Evolutionary conservation across 2,888 invertebrate genomes (phyloP).

Genomic region (Tipula confusa): DNA sequence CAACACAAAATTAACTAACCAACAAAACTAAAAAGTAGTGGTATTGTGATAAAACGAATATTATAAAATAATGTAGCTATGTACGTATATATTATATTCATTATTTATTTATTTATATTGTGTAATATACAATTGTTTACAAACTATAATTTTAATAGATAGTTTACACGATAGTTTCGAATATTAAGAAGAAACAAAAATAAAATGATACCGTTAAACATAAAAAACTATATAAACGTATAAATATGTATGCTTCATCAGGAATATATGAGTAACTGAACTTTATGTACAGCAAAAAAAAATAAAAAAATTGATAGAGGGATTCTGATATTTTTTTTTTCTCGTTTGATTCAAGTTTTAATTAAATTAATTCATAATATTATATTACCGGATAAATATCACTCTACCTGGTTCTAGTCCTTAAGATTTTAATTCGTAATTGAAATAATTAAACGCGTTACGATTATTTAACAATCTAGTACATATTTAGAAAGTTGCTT

Average conservation of each 20-base stretch:
- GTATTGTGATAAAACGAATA: neutral
- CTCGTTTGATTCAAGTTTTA: neutral
- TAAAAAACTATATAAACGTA: neutral
- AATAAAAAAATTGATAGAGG: neutral
- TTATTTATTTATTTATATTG: neutral
- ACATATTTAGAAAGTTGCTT: neutral
- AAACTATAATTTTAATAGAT: constrained; percentile 9
- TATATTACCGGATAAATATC: neutral
- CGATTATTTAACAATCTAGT: neutral
- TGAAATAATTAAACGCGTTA: neutral
- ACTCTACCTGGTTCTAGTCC: neutral
- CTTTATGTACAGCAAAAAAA: neutral
- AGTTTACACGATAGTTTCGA: neutral
- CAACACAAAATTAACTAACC: neutral
- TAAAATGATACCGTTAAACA: neutral
- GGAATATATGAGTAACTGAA: neutral
- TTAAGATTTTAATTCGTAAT: neutral
- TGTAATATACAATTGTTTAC: neutral
- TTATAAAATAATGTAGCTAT: no score
- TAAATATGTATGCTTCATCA: neutral
- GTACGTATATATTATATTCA: neutral
- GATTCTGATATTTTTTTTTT: neutral
- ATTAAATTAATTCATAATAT: neutral
- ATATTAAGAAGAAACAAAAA: neutral
- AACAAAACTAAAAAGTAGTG: neutral